Conservation (phyloP, 2,888 invertebrate genomes). For the Coelopa pilipes region DNA sequence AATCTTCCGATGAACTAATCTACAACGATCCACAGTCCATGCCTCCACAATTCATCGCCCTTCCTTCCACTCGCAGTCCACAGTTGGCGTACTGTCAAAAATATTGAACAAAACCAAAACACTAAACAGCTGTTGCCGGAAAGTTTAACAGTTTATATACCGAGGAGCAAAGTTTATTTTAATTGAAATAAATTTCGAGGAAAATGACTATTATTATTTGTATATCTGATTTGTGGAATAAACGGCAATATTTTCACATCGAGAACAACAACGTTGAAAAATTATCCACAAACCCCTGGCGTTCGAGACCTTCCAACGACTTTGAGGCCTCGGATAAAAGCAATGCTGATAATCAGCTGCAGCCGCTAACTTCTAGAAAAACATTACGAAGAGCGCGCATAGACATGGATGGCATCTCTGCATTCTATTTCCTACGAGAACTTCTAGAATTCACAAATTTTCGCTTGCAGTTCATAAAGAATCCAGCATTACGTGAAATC, state of each 20-base stretch:
- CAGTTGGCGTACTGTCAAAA: neutral
- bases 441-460: constrained; percentile 52
- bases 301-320: neutral
- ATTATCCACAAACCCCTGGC: constrained; percentile 16
- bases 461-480: constrained; percentile 42
- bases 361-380: neutral
- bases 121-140: constrained; percentile 11
- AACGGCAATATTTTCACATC: constrained; percentile 49
- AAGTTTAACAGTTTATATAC: neutral
- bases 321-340: neutral
- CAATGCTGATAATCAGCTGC: neutral
- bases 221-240: constrained; percentile 56
- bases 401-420: constrained; percentile 54
- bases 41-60: neutral
- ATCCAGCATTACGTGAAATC: constrained; percentile 44
- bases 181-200: neutral
- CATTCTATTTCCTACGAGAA: constrained; percentile 56
- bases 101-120: neutral
- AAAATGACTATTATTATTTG: constrained; percentile 55
- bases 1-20: no score
- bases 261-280: constrained; percentile 26
- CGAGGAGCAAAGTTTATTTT: neutral
- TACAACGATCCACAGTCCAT: no score
- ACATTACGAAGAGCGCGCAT: constrained; percentile 46
- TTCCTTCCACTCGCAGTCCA: neutral